A percentile compares a stretch with the other conserved stretches of the same genome.
Evolutionary conservation across 2,888 invertebrate species (phyloP).

Genomic region (Loripinus fragilis): DNA sequence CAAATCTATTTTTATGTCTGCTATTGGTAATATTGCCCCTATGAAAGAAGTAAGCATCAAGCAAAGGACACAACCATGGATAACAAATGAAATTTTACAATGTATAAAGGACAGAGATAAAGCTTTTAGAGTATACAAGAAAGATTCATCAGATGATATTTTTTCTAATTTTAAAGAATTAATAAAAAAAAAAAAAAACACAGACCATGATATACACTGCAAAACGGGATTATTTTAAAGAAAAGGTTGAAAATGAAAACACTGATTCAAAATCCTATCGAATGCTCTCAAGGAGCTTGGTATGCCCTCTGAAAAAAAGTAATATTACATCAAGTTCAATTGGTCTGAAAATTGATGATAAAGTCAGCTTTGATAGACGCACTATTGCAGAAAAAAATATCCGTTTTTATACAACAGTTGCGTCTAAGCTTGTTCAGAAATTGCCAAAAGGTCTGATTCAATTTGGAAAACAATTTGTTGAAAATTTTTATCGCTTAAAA

Average conservation of each 20-base stretch:
- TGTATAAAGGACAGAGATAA: too few species aligned
- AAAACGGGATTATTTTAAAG: constrained; percentile 8
- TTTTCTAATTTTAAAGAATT: too few species aligned
- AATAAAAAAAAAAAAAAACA: neutral
- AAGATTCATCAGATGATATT: neutral
- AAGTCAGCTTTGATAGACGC: neutral
- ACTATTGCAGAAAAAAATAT: neutral
- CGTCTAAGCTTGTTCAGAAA: neutral
- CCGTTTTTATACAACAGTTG: neutral
- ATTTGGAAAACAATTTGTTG: neutral
- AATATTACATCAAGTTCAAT: too few species aligned
- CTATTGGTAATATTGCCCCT: too few species aligned
- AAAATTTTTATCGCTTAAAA: neutral
- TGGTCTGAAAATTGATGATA: neutral
- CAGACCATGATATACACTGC: constrained; percentile 13
- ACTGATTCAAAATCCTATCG: constrained; percentile 10
- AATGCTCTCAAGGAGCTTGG: neutral
- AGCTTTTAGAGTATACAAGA: neutral
- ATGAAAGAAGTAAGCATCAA: constrained; percentile 4
- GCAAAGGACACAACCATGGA: constrained; percentile 17
- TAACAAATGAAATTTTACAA: neutral
- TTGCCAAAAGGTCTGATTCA: neutral
- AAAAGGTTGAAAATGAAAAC: constrained; percentile 2
- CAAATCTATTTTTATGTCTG: too few species aligned
- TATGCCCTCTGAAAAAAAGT: neutral